Percentiles rank a stretch among this genome's conserved stretches.
These are phyloP conservation scores for Leucopsar rothschildi DNA, from an alignment of 2,113 vertebrate genomes.

Conservation along the genomic window DNA sequence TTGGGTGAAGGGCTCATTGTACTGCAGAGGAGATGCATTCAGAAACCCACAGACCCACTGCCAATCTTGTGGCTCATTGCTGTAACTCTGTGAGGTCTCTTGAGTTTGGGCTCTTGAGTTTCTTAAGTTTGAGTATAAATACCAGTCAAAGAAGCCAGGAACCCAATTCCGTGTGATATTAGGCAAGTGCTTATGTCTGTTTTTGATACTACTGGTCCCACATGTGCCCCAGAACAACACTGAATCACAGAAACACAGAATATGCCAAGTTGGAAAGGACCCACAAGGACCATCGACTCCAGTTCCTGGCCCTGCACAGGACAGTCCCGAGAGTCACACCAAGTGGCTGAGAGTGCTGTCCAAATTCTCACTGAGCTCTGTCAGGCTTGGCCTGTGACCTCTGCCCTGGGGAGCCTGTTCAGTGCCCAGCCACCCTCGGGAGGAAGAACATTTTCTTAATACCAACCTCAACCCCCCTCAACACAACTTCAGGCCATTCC, in stretches of 20 bases:
- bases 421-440: background rate
- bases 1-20: background rate
- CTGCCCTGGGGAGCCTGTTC: background rate
- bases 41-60: background rate
- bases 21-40: fast-evolving
- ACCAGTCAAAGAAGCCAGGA: background rate
- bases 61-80: background rate
- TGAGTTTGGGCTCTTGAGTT: background rate
- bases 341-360: too few relatives aligned
- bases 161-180: background rate
- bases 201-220: background rate
- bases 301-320: background rate
- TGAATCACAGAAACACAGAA: background rate
- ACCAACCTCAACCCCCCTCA: background rate
- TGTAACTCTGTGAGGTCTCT: background rate
- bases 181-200: background rate
- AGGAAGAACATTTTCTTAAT: background rate
- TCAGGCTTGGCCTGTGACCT: background rate
- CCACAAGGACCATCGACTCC: background rate
- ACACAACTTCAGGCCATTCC: background rate
- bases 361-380: background rate
- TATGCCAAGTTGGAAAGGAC: background rate
- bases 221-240: background rate
- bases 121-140: background rate
- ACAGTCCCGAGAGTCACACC: background rate